phyloP scores from a whole-genome alignment of 2,888 invertebrate species.

The Apantesis nais region DNA sequence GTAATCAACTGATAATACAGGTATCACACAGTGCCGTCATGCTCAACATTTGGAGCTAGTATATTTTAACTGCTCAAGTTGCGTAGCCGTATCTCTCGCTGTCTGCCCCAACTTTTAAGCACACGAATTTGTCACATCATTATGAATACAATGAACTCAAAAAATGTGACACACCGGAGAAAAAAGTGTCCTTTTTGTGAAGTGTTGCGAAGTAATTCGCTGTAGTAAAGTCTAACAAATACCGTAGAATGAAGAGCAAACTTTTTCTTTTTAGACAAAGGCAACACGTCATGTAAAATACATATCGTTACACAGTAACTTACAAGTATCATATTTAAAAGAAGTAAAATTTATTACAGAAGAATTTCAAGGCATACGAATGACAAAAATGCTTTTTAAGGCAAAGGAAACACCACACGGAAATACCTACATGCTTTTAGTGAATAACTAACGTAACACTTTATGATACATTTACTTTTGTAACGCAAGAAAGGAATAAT shows the following conservation, averaged over 20 bases:
- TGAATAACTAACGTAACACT: not conserved
- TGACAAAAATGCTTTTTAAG: conserved; percentile 2
- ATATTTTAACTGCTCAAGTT: not conserved
- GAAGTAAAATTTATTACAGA: not conserved
- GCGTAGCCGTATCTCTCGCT: too few species aligned
- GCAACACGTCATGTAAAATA: conserved; percentile 9
- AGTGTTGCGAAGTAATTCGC: not conserved
- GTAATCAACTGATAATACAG: not conserved
- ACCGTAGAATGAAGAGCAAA: not conserved
- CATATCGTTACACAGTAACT: not conserved
- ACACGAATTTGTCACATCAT: not conserved
- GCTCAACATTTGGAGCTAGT: not conserved
- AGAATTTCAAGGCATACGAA: not conserved
- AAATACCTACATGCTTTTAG: not conserved
- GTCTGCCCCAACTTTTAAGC: not conserved
- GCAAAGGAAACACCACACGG: conserved; percentile 14
- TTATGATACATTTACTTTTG: not conserved
- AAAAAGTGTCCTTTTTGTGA: not conserved
- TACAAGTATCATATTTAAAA: too few species aligned
- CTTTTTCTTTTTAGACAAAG: conserved; percentile 21
- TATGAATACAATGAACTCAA: conserved; percentile 7
- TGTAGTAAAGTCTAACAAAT: not conserved
- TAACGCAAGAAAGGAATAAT: not conserved
- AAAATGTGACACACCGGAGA: conserved; percentile 3
- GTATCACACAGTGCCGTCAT: too few species aligned